phyloP scores from a whole-genome alignment of 1,140 invertebrate species.

The Rhynchophorus ferrugineus region DNA sequence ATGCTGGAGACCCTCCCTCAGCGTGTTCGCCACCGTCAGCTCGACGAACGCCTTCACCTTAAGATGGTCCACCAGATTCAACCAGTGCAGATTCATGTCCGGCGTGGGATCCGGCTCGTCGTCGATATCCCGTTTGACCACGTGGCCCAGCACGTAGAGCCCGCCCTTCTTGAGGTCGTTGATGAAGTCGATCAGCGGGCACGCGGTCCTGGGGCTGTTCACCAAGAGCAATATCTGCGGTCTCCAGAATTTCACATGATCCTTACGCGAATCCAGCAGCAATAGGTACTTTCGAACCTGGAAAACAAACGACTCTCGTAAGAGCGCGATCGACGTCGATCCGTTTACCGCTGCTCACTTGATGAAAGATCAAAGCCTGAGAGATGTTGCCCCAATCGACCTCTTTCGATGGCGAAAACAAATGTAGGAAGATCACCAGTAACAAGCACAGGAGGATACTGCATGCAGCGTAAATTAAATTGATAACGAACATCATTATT shows the following conservation, averaged over 20 bases:
- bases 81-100: conserved; percentile 77
- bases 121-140: conserved; percentile 49
- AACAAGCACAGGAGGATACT: conserved; percentile 82
- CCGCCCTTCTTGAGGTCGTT: conserved; percentile 99
- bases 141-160: conserved; percentile 89
- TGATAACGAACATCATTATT: conserved; percentile 94
- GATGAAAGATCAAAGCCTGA: conserved; percentile 98
- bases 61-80: conserved; percentile 49
- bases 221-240: conserved; percentile 94
- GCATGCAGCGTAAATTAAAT: conserved; percentile 79
- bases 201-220: conserved; percentile 79
- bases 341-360: conserved; percentile 87
- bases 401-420: conserved; percentile 82
- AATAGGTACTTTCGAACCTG: conserved; percentile 92
- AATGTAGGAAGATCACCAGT: conserved; percentile 79
- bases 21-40: conserved; percentile 75
- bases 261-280: conserved; percentile 89
- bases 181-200: conserved; percentile 91
- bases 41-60: conserved; percentile 94
- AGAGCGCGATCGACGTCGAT: conserved; percentile 88
- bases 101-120: conserved; percentile 56
- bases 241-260: conserved; percentile 98
- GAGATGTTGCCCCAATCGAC: conserved; percentile 94
- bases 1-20: conserved; percentile 88
- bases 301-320: conserved; percentile 84